phyloP scores from a whole-genome alignment of 1,140 invertebrate species.

The Ericerus pela region DNA sequence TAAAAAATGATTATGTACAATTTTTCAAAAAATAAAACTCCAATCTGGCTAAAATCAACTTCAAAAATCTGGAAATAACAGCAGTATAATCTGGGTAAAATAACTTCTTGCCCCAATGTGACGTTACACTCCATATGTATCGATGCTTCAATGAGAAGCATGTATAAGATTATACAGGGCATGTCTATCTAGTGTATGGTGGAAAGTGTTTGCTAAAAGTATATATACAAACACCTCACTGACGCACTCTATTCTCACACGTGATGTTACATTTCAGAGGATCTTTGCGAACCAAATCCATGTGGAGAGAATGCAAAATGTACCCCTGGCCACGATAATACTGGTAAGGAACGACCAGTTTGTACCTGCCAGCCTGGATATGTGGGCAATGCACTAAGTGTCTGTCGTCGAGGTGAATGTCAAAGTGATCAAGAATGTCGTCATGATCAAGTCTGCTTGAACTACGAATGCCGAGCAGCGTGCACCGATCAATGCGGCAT shows the following conservation, averaged over 20 bases:
- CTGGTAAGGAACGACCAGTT: conserved; percentile 62
- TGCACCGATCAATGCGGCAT: conserved; percentile 62
- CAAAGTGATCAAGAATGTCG: conserved; percentile 52
- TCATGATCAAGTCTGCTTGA: conserved; percentile 35
- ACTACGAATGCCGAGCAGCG: conserved; percentile 47
- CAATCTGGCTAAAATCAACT: too few species aligned
- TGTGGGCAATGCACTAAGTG: conserved; percentile 57
- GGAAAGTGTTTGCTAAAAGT: neutral
- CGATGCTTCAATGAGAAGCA: too few species aligned
- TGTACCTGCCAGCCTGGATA: conserved; percentile 66
- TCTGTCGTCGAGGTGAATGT: conserved; percentile 59
- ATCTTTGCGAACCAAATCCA: conserved; percentile 67
- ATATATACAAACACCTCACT: too few species aligned
- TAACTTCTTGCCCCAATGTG: too few species aligned
- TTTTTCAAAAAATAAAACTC: too few species aligned
- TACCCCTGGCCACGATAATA: conserved; percentile 61
- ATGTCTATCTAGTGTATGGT: too few species aligned
- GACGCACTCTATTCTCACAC: neutral
- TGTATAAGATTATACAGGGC: too few species aligned
- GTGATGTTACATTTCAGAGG: conserved; percentile 36
- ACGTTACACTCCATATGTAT: too few species aligned
- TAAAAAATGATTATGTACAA: too few species aligned
- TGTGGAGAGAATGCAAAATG: conserved; percentile 71
- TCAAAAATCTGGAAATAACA: too few species aligned
- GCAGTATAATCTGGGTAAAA: too few species aligned